Evolutionary conservation across 1,140 invertebrate genomes (phyloP).

Genomic region (Antheraea mylitta): DNA sequence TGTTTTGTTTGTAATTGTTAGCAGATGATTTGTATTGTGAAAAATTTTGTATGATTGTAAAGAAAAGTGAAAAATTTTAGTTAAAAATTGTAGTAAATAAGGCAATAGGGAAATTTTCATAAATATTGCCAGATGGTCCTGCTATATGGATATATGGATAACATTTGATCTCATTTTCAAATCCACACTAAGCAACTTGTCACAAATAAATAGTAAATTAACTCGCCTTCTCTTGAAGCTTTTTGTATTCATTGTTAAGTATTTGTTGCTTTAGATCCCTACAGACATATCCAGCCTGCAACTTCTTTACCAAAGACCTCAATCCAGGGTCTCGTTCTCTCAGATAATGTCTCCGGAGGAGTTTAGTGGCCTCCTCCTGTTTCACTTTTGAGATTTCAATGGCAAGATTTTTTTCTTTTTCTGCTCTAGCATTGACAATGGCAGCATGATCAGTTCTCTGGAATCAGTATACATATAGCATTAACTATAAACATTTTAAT

Average conservation of each 20-base stretch:
- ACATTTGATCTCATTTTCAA: no score
- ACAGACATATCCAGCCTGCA: constrained; percentile 62
- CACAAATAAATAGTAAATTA: background rate
- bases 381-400: constrained; percentile 50
- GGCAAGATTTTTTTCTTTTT: constrained; percentile 52
- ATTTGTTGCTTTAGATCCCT: constrained; percentile 62
- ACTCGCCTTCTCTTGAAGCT: constrained; percentile 55
- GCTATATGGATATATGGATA: no score
- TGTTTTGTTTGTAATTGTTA: no score
- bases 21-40: no score
- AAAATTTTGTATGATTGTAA: no score
- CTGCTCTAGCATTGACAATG: constrained; percentile 54
- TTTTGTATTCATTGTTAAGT: constrained; percentile 59
- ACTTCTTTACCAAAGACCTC: constrained; percentile 41
- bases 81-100: no score
- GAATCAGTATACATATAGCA: background rate
- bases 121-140: no score
- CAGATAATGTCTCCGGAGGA: constrained; percentile 52
- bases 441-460: constrained; percentile 70
- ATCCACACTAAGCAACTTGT: no score
- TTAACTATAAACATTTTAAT: no score
- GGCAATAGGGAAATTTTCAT: no score
- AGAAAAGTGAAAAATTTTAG: no score
- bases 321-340: constrained; percentile 55
- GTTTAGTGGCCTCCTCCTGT: constrained; percentile 41